Conservation (phyloP, 2,888 invertebrate genomes). For the Leptura quadrifasciata region DNA sequence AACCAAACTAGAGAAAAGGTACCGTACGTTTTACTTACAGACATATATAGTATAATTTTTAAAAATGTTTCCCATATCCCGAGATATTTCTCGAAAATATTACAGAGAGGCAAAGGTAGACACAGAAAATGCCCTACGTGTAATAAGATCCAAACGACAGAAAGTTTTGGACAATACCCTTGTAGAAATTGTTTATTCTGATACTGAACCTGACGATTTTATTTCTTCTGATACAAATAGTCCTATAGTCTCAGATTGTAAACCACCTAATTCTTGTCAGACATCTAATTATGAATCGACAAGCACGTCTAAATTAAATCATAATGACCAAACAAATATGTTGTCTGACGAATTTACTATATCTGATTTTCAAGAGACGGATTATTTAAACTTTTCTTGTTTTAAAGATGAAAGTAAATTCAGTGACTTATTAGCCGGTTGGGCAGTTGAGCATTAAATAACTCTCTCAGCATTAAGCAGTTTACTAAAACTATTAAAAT, state of each 20-base stretch:
- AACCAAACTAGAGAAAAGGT: too few relatives aligned
- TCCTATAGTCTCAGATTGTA: background rate
- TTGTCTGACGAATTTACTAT: background rate
- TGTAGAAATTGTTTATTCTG: background rate
- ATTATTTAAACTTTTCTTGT: background rate
- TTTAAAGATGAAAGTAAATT: background rate
- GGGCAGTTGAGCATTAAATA: background rate
- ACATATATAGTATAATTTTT: too few relatives aligned
- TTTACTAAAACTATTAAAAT: slow-evolving; percentile 37
- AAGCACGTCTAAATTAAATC: background rate
- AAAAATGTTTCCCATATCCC: too few relatives aligned
- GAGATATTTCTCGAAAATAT: background rate
- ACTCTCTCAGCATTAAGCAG: slow-evolving; percentile 12
- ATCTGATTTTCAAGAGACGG: background rate
- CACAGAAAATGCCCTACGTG: background rate
- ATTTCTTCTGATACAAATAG: background rate
- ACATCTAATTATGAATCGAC: background rate
- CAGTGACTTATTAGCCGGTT: background rate
- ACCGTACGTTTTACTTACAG: too few relatives aligned
- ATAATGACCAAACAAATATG: background rate
- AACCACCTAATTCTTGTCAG: background rate
- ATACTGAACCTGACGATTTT: background rate
- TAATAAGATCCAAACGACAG: background rate
- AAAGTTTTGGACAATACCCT: background rate
- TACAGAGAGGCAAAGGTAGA: background rate